Evolutionary conservation across 2,888 invertebrate species (phyloP), one percentile per base, ranked within the genome.

Genomic region (Lasius platythorax): DNA sequence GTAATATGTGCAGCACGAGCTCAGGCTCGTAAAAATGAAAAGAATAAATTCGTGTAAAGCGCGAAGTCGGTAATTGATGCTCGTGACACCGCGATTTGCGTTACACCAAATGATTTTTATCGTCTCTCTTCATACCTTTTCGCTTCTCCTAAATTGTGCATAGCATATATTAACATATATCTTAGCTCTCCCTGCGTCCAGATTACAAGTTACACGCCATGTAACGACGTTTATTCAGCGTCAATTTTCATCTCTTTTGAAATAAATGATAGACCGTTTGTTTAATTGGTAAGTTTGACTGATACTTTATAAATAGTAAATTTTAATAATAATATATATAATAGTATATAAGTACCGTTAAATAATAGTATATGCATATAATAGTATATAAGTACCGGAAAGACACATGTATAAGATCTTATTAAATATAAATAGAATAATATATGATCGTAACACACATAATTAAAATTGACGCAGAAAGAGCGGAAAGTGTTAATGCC

Each of bases 11-110:
- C 11, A 56, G 66, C 53, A 30, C 67, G 53, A 40, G 23, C 30
- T 67, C 67, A 15, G 23, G 12, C 56, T 56, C 53, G 30, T 56
- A 56, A 58, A 78, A 67, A 50, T 56, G 40, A 15, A 58, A 68
- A 58, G 56, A 58, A 78, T 68, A 58, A 68, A 68, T 43, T 28
- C 40, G 15, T 67, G 66, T 67, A 67, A 43, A 43, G n/a, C 8
- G 30, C 75, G 8, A n/a, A 53, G 56, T 76, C 66, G n/a, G 23
- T 23, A 76, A 78, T 68, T 56, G 58, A 78, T 78, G 53, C 15
- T 67, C 15, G 12, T 28, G 78, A 56, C 78, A 67, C 3, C 67
- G 15, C 28, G 28, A 56, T 56, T 67, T 30, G 43, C 23, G 33
- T 37, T 66, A 66, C 66, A 23, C 18, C 40, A 67, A 40, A 53